phyloP scores from a whole-genome alignment of 2,113 vertebrate genomes.

The Zapus hudsonius region DNA sequence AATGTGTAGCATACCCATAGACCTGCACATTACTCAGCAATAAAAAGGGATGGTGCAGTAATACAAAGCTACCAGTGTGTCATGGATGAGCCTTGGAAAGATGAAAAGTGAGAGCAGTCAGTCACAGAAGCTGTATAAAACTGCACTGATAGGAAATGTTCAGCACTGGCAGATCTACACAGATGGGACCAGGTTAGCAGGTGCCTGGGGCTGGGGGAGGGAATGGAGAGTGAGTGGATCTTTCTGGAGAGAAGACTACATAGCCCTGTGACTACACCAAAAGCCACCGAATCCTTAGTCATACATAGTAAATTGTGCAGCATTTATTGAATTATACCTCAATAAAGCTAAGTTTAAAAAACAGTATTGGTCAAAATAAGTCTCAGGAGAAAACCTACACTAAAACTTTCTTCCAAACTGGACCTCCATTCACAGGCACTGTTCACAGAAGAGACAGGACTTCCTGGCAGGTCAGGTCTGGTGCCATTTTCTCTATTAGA shows the following conservation, averaged over 20 bases:
- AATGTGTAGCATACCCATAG: neutral
- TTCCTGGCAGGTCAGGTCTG: neutral
- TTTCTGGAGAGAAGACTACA: neutral
- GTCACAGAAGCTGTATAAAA: neutral
- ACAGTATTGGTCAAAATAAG: neutral
- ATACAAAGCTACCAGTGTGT: neutral
- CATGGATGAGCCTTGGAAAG: neutral
- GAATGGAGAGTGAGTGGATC: neutral
- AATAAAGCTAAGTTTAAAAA: slow-evolving; percentile 20
- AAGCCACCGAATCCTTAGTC: neutral
- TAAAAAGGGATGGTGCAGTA: neutral
- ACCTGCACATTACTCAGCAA: neutral
- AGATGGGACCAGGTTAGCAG: neutral
- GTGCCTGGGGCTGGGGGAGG: neutral
- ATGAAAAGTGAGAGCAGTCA: slow-evolving; percentile 1
- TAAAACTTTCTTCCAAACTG: neutral
- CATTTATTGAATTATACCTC: neutral
- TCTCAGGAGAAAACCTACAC: slow-evolving; percentile 8
- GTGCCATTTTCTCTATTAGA: neutral
- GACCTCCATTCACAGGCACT: neutral
- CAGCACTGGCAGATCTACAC: neutral
- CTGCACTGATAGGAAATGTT: neutral
- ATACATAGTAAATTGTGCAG: neutral
- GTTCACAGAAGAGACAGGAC: neutral
- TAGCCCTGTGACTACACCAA: neutral